Percentiles rank a stretch among this genome's conserved stretches.
Conservation (phyloP, 2,888 invertebrate species). For the Incurvaria masculella region DNA sequence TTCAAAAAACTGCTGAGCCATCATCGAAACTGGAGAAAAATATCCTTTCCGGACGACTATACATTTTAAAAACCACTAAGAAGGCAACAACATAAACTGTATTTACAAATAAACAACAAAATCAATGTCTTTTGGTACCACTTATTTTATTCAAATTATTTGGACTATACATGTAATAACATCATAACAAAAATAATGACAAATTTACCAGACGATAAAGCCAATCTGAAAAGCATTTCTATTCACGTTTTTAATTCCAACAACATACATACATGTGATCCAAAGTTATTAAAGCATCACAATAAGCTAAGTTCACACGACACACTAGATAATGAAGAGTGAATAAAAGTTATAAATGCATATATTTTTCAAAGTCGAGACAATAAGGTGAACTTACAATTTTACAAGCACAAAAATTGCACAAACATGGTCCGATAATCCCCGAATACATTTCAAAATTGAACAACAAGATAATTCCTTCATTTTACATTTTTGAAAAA, state of each 20-base stretch:
- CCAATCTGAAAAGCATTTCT: no score
- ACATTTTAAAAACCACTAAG: neutral
- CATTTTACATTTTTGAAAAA: no score
- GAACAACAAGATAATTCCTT: no score
- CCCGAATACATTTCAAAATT: neutral
- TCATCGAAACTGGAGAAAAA: no score
- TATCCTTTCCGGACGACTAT: no score
- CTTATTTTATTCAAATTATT: conserved; percentile 8
- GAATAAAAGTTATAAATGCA: neutral
- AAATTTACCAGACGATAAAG: no score
- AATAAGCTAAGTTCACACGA: no score
- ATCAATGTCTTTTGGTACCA: conserved; percentile 41
- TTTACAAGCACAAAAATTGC: neutral
- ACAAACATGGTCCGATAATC: neutral
- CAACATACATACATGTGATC: no score
- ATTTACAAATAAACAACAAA: conserved; percentile 30
- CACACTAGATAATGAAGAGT: neutral
- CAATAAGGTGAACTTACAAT: neutral
- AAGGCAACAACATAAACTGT: neutral
- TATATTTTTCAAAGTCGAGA: neutral
- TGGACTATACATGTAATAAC: neutral
- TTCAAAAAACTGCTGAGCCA: neutral
- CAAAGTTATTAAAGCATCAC: no score
- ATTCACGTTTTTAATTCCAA: no score
- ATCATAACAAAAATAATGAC: neutral